Base-by-base conservation (phyloP, 1,140 invertebrate genomes). In the Camponotus pennsylvanicus region DNA sequence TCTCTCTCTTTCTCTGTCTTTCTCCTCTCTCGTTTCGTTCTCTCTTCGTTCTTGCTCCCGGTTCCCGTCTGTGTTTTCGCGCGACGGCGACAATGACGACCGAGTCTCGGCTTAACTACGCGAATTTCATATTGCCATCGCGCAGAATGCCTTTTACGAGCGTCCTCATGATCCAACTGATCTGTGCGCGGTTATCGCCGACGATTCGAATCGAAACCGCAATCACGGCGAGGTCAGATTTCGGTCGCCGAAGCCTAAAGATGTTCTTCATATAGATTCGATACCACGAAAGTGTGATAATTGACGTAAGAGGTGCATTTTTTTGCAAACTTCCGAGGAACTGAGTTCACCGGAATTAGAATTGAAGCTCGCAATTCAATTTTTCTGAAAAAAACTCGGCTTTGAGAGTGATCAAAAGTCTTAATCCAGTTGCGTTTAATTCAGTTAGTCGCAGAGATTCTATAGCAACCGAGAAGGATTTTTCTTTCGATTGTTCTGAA, bases 181-280 rank as follows among this genome's bases (percentile, higher is more conserved):
- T 11, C 42, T 45, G 42, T 42, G 34, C 63, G 15, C 34, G 64
- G 42, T 49, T 75, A 73, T 73, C 69, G 79, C 27, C 79, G 55
- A 1, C 21, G 78, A 57, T 71, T 71, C 40, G 52, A 75, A 45
- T 73, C 55, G 32, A 37, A 63, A 15, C 15, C 57, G 42, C 52
- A 55, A 80, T 69, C 63, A 27, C 64, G 66, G 34, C 70, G 64
- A 80, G 66, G 66, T 80, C 64, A 80, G 66, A 70, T 80, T 70
- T 57, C 66, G 49, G 37, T 70, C 52, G 37, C 5, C 49, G 49
- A 67, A 4, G 21, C 63, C 42, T 61, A 6, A 66, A 66, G 27
- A 49, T 66, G 45, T 18, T 77, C 59, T 57, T 3, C 15, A 2
- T 13, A n/a, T 21, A 66, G 76, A 55, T 67, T 52, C 18, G 7